Evolutionary conservation across 2,888 invertebrate genomes (phyloP), one percentile per base, ranked within the genome.

Genomic region (Ephialtes manifestator): DNA sequence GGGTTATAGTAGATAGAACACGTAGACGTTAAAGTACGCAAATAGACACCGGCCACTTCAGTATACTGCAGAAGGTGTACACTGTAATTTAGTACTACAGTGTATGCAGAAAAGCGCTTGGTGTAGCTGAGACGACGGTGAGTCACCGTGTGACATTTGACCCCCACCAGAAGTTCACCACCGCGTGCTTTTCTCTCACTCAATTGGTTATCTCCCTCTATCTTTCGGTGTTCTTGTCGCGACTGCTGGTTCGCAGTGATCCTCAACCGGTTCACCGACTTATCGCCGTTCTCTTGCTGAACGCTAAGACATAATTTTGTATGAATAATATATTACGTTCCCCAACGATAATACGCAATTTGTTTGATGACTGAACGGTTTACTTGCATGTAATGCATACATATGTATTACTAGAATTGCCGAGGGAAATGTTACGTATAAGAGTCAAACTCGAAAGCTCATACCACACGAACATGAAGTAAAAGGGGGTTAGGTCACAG

Each of bases 71-170:
- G 58, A 63, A 74, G 67, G 81, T 77, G 53, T 71, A 72, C 70
- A 15, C 55, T 39, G 60, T 60, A 43, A 35, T 76, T 58, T 28
- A 71, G 71, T 55, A 60, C 58, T 51, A 55, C 55, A 71, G 71
- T 71, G 15, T 55, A 78, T 48, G 65, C 55, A 35, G 77, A 70
- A 83, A 75, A 80, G 35, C 67, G 81, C 53, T 76, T 75, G 67
- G 68, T 65, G 55, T 74, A 68, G 65, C 71, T 83, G 71, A 84
- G 83, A 81, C 81, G 87, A 81, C 74, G 89, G 89, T 92, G 92
- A 92, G 89, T 92, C 92, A 92, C 85, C 81, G 89, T 85, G 89
- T 92, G 92, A 92, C 91, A 92, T 92, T 92, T 92, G 91, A 92
- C 89, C 90, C 92, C 92, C 92, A 88, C 90, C 89, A 89, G 83